Conservation (phyloP, 2,888 invertebrate species). For the Mycalesis mineus region DNA sequence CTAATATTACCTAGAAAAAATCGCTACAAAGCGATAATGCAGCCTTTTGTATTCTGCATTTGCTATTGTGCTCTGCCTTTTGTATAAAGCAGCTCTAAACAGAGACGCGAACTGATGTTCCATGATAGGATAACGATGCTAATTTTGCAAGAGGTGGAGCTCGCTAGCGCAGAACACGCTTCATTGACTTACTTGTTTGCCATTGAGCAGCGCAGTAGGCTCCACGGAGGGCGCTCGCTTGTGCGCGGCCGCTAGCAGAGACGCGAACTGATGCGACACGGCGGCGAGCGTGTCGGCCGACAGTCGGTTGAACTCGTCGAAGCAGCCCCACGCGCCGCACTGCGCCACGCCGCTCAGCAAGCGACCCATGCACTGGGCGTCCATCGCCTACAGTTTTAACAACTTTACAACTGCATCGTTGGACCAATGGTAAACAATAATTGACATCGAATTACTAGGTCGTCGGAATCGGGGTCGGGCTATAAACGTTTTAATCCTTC, state of each 20-base stretch:
- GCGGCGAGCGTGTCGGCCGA: slow-evolving; percentile 96
- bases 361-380: slow-evolving; percentile 95
- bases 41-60: too few species aligned
- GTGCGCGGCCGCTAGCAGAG: slow-evolving; percentile 87
- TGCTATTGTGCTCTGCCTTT: too few species aligned
- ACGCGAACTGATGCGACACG: slow-evolving; percentile 95
- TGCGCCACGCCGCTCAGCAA: slow-evolving; percentile 95
- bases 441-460: too few species aligned
- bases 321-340: slow-evolving; percentile 99
- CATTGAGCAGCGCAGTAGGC: slow-evolving; percentile 53
- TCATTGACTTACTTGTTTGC: slow-evolving; percentile 56
- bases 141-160: background rate
- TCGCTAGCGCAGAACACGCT: background rate
- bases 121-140: slow-evolving; percentile 21
- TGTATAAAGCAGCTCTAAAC: too few species aligned
- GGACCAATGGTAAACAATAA: too few species aligned
- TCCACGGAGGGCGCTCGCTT: slow-evolving; percentile 32
- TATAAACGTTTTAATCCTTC: too few species aligned
- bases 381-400: slow-evolving; percentile 84
- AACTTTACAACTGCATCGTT: too few species aligned
- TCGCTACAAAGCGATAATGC: too few species aligned
- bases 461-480: too few species aligned
- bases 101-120: too few species aligned
- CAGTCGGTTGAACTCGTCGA: slow-evolving; percentile 99
- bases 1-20: too few species aligned